phyloP scores from a whole-genome alignment of 2,888 invertebrate species.

The Eupelmus urozonus region DNA sequence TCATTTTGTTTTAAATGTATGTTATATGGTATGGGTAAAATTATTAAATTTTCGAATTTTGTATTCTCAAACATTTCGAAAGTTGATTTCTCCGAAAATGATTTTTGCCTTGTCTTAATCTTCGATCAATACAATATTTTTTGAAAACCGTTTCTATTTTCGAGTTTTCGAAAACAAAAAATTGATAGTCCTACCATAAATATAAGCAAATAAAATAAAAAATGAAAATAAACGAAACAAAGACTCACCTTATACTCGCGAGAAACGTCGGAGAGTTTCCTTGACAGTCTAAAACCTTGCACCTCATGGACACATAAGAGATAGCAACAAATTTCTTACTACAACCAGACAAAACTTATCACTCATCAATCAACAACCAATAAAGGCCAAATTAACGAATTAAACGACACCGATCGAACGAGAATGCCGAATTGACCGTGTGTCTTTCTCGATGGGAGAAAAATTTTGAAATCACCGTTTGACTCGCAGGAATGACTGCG shows the following conservation, averaged over 20 bases:
- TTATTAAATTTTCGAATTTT: too few species aligned
- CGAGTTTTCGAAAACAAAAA: too few species aligned
- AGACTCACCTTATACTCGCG: conserved; percentile 73
- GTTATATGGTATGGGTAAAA: too few species aligned
- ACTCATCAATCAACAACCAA: not conserved
- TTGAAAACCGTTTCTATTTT: too few species aligned
- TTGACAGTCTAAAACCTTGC: conserved; percentile 75
- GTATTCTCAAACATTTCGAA: too few species aligned
- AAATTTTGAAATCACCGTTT: conserved; percentile 22
- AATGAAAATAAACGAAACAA: not conserved
- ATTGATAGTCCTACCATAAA: too few species aligned
- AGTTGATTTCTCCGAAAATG: too few species aligned
- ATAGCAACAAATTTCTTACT: conserved; percentile 17
- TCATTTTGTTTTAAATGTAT: too few species aligned
- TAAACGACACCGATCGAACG: conserved; percentile 3
- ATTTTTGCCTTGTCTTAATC: too few species aligned
- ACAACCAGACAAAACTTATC: conserved; percentile 4
- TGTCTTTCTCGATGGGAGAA: not conserved
- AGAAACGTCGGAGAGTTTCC: conserved; percentile 75
- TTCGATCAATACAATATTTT: too few species aligned
- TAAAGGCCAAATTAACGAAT: conserved; percentile 1
- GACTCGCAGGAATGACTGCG: conserved; percentile 65
- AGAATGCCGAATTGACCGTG: not conserved
- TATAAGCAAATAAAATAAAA: not conserved
- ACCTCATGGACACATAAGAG: conserved; percentile 76